Conservation (phyloP, 1,140 invertebrate species). For the Cotesia typhae region DNA sequence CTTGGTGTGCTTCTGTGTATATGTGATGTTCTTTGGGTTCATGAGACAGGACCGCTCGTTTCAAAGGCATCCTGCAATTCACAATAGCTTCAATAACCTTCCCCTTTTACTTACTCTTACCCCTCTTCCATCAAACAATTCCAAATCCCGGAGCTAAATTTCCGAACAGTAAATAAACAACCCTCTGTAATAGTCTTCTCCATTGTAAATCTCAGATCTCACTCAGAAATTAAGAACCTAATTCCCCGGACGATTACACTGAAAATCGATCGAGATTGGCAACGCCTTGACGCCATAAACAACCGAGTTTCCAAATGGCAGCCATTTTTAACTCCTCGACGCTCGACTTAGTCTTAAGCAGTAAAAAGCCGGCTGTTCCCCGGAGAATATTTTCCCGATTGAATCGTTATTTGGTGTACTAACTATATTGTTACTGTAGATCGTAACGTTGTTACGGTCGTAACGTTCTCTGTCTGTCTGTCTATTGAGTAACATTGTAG, state of each 20-base stretch:
- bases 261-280: slow-evolving; percentile 1
- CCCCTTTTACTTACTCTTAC: background rate
- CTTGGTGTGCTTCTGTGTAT: slow-evolving; percentile 73
- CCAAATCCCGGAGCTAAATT: too few species aligned
- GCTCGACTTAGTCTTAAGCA: background rate
- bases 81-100: background rate
- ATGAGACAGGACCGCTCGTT: slow-evolving; percentile 67
- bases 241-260: slow-evolving; percentile 29
- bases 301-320: slow-evolving; percentile 31
- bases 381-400: background rate
- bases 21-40: slow-evolving; percentile 74
- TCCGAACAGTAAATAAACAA: too few species aligned
- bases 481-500: too few species aligned
- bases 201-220: background rate
- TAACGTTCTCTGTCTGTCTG: too few species aligned
- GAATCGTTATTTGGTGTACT: too few species aligned
- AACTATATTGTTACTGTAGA: too few species aligned
- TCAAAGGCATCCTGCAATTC: slow-evolving; percentile 69
- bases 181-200: too few species aligned
- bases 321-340: slow-evolving; percentile 41
- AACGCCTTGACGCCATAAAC: slow-evolving; percentile 19
- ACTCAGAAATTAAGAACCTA: slow-evolving; percentile 4
- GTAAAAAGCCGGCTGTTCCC: slow-evolving; percentile 7
- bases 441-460: too few species aligned
- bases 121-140: too few species aligned